Conservation (phyloP, 37 sponge, comb jelly and placozoan species). For the Beroe forskalii region DNA sequence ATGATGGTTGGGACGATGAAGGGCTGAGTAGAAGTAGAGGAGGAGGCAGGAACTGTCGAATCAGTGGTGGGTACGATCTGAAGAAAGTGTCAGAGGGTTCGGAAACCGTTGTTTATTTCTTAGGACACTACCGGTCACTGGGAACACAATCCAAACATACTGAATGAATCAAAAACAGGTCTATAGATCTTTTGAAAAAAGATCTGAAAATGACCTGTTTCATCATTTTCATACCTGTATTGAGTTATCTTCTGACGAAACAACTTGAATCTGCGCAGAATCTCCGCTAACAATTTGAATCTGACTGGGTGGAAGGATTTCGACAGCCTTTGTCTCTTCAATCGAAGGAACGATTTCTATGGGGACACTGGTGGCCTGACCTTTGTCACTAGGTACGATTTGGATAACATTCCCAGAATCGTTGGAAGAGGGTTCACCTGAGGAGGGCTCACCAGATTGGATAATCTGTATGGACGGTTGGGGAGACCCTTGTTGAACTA, state of each 20-base stretch:
- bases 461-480: neutral
- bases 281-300: conserved; percentile 23
- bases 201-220: too few relatives aligned
- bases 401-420: neutral
- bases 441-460: neutral
- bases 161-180: too few relatives aligned
- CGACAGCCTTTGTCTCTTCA: neutral
- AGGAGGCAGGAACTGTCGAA: neutral
- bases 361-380: neutral
- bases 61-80: conserved; percentile 15
- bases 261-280: conserved; percentile 26
- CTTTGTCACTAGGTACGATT: neutral
- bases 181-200: too few relatives aligned
- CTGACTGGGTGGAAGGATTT: neutral
- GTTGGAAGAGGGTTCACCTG: neutral
- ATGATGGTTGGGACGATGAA: conserved; percentile 5
- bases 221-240: conserved; percentile 56
- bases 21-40: neutral
- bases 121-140: too few relatives aligned
- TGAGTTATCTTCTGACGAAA: neutral
- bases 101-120: too few relatives aligned
- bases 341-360: conserved; percentile 11
- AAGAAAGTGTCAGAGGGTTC: neutral
- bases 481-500: neutral
- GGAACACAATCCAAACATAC: too few relatives aligned